Evolutionary conservation across 2,113 vertebrate genomes (phyloP).

Genomic region (Aphyosemion australe): DNA sequence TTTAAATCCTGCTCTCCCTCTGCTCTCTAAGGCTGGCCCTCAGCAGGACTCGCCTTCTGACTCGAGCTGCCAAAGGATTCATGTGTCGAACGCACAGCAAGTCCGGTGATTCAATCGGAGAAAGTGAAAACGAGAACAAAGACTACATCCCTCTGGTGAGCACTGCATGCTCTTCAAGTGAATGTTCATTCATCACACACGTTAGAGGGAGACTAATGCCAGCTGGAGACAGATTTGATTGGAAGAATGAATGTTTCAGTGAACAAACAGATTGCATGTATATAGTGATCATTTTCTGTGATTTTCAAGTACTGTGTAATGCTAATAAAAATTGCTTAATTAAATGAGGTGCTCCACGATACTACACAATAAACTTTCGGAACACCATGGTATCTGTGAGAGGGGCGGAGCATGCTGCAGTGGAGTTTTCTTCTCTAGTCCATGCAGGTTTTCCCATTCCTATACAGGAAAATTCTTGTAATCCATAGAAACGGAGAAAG

Average conservation of each 20-base stretch:
- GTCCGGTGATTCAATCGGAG: slow-evolving; percentile 73
- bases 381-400: too few relatives aligned
- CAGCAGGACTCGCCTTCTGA: slow-evolving; percentile 86
- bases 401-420: too few relatives aligned
- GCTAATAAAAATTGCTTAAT: too few relatives aligned
- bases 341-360: too few relatives aligned
- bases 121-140: slow-evolving; percentile 82
- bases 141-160: slow-evolving; percentile 93
- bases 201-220: slow-evolving; percentile 5
- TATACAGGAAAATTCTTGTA: too few relatives aligned
- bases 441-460: too few relatives aligned
- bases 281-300: too few relatives aligned
- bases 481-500: too few relatives aligned
- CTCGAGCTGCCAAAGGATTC: slow-evolving; percentile 87
- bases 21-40: slow-evolving; percentile 82
- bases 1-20: not conserved
- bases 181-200: slow-evolving; percentile 6
- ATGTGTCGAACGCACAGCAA: slow-evolving; percentile 84
- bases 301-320: too few relatives aligned
- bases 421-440: too few relatives aligned
- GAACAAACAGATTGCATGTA: not conserved
- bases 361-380: too few relatives aligned
- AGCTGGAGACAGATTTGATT: slow-evolving; percentile 12
- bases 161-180: not conserved
- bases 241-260: slow-evolving; percentile 13